Evolutionary conservation across 2,888 invertebrate genomes (phyloP).

Genomic region (Coecobrya sp.): DNA sequence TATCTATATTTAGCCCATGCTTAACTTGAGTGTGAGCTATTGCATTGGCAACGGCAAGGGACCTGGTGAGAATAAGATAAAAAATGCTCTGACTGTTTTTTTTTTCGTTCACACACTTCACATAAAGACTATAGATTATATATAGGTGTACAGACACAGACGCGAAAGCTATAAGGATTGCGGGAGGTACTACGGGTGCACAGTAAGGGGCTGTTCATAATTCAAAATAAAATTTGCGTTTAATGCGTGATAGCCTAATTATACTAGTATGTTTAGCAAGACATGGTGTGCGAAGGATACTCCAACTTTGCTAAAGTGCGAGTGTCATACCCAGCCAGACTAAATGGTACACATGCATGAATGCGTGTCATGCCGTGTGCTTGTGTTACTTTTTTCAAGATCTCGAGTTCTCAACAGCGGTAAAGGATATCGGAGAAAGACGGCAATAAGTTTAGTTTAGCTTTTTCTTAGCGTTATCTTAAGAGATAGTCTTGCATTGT

Average conservation of each 20-base stretch:
- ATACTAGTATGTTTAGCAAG: not conserved
- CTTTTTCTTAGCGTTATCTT: not conserved
- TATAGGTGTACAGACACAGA: not conserved
- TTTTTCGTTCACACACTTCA: too few relatives aligned
- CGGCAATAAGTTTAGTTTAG: slow-evolving; percentile 9
- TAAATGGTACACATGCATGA: not conserved
- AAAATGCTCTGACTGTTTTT: not conserved
- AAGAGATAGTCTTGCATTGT: not conserved
- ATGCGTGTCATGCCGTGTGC: not conserved
- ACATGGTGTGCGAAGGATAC: not conserved
- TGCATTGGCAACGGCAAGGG: not conserved
- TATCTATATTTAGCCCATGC: not conserved
- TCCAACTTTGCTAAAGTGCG: not conserved
- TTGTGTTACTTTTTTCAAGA: not conserved
- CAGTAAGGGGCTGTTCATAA: not conserved
- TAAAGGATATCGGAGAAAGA: not conserved
- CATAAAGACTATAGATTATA: too few relatives aligned
- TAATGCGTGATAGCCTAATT: not conserved
- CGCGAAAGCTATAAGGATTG: not conserved
- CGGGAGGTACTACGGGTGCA: not conserved
- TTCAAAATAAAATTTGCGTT: not conserved
- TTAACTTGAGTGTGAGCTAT: not conserved
- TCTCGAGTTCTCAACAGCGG: not conserved
- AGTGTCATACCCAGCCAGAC: not conserved
- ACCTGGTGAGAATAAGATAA: not conserved